Conservation (phyloP, 2,888 invertebrate species). For the Siphlonurus alternatus region DNA sequence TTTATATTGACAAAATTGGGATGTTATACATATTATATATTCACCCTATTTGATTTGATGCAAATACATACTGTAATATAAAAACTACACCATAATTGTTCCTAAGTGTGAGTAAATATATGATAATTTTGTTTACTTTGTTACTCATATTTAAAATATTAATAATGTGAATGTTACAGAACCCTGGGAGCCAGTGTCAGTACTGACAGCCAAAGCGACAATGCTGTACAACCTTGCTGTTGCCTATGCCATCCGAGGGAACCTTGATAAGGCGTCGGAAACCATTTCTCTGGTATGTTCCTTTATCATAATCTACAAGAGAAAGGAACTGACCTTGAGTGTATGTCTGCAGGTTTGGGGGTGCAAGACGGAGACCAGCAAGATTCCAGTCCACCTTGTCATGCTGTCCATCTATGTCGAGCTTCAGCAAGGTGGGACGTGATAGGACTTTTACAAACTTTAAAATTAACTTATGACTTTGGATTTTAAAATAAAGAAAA, state of each 20-base stretch:
- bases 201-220: conserved; percentile 48
- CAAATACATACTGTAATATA: too few relatives aligned
- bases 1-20: too few relatives aligned
- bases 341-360: conserved; percentile 8
- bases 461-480: not conserved
- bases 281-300: conserved; percentile 25
- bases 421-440: conserved; percentile 7
- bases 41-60: too few relatives aligned
- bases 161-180: too few relatives aligned
- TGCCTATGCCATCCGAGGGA: conserved; percentile 54
- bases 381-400: conserved; percentile 8
- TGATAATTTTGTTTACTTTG: too few relatives aligned
- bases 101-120: too few relatives aligned
- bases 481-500: too few relatives aligned
- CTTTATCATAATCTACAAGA: not conserved
- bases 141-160: too few relatives aligned
- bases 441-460: not conserved
- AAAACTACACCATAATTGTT: too few relatives aligned
- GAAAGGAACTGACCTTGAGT: too few relatives aligned
- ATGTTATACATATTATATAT: too few relatives aligned
- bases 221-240: conserved; percentile 65
- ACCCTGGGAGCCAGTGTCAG: conserved; percentile 44
- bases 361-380: conserved; percentile 6
- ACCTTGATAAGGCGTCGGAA: conserved; percentile 46
- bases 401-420: conserved; percentile 9